These are phyloP conservation scores for Drosophila barbarae DNA, from an alignment of 2,888 invertebrate genomes.

Conservation along the genomic window DNA sequence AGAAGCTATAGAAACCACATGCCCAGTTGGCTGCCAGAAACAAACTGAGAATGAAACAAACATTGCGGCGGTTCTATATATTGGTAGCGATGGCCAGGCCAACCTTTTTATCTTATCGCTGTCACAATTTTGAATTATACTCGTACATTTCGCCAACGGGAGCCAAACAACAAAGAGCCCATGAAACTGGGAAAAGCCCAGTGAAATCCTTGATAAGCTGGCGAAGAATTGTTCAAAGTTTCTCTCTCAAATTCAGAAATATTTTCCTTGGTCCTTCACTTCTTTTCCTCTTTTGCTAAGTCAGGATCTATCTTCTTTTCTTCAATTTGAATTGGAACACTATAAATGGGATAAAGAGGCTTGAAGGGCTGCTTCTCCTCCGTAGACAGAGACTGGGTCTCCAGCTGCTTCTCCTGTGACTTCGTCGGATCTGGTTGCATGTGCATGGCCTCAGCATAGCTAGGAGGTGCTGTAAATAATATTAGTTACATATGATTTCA, in stretches of 20 bases:
- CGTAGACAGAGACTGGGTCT: background rate
- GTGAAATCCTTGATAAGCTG: constrained; percentile 1
- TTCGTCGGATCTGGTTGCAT: constrained; percentile 45
- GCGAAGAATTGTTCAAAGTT: background rate
- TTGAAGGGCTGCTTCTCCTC: constrained; percentile 49
- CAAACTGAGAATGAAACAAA: constrained; percentile 58
- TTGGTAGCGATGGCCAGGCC: constrained; percentile 28
- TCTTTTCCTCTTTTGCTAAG: constrained; percentile 8
- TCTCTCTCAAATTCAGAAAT: background rate
- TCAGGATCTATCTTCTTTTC: constrained; percentile 2
- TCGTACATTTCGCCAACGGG: constrained; percentile 38
- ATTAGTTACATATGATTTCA: background rate
- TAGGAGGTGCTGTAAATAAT: constrained; percentile 71
- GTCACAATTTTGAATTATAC: constrained; percentile 48
- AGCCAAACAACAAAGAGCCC: constrained; percentile 15
- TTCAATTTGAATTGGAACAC: constrained; percentile 47
- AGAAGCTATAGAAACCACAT: constrained; percentile 32
- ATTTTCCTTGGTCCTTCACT: background rate
- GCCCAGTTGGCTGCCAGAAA: constrained; percentile 41
- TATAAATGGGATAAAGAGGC: constrained; percentile 74
- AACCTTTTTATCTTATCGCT: constrained; percentile 59
- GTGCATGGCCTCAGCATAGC: constrained; percentile 76
- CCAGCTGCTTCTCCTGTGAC: constrained; percentile 28
- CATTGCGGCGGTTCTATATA: constrained; percentile 26
- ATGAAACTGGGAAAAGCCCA: background rate